Conservation (phyloP, 30 jellyfish, hydroid and myxozoan species). For the Rhopilema esculentum region DNA sequence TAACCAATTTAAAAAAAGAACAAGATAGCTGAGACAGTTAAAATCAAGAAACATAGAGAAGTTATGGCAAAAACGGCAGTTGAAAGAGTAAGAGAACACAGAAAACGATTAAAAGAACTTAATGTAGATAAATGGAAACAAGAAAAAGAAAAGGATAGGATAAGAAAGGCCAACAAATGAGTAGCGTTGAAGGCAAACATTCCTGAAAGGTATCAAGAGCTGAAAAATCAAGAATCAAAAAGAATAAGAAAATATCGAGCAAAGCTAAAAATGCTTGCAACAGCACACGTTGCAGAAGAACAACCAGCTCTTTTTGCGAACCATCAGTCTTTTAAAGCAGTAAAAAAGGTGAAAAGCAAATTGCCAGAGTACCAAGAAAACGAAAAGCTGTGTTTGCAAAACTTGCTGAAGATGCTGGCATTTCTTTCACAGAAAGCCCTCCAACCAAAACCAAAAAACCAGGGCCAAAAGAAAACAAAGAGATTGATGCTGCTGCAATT, state of each 20-base stretch:
- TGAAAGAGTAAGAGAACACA: conserved; percentile 42
- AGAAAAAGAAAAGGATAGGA: conserved; percentile 44
- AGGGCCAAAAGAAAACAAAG: conserved; percentile 20
- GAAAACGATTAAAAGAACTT: conserved; percentile 7
- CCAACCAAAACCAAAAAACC: background rate
- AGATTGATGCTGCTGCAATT: conserved; percentile 6
- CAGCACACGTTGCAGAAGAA: background rate
- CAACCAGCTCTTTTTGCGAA: conserved; percentile 2
- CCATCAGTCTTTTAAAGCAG: conserved; percentile 41
- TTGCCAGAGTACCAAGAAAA: conserved; percentile 46
- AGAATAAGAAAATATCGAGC: conserved; percentile 36
- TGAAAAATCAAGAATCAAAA: conserved; percentile 31
- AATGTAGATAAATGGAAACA: conserved; percentile 48
- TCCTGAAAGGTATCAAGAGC: conserved; percentile 26
- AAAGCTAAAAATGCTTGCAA: background rate
- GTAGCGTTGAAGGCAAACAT: conserved; percentile 44
- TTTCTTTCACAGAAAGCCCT: conserved; percentile 2
- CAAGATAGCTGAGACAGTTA: conserved; percentile 1
- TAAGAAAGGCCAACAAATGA: conserved; percentile 50
- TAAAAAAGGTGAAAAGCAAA: conserved; percentile 47
- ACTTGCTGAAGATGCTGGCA: conserved; percentile 36
- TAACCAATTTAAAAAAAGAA: background rate
- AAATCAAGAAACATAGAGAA: conserved; percentile 3
- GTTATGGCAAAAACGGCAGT: conserved; percentile 33
- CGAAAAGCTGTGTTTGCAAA: conserved; percentile 37